Evolutionary conservation across 2,113 vertebrate genomes (phyloP).

Genomic region (Pan paniscus): DNA sequence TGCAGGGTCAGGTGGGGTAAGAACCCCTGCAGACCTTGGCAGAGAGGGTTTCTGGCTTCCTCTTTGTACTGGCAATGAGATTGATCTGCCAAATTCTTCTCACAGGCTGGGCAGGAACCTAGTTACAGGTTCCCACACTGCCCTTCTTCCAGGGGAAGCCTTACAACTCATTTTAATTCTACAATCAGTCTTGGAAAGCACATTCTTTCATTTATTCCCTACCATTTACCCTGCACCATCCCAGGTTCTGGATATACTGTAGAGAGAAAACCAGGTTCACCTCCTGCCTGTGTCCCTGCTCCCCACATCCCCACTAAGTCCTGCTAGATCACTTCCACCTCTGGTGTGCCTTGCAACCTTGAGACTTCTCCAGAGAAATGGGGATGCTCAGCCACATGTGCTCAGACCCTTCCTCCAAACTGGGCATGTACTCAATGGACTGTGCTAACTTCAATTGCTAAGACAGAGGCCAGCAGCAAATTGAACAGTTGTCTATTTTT

Average conservation of each 20-base stretch:
- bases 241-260: neutral
- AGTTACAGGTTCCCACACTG: neutral
- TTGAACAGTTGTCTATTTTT: constrained; percentile 1
- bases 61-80: neutral
- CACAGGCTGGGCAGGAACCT: neutral
- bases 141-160: neutral
- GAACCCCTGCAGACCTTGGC: neutral
- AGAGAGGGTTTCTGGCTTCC: neutral
- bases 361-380: neutral
- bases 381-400: fast-evolving
- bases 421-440: neutral
- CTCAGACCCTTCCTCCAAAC: neutral
- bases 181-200: neutral
- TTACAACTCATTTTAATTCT: neutral
- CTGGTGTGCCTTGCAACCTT: neutral
- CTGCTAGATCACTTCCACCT: neutral
- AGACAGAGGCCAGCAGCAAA: neutral
- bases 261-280: neutral
- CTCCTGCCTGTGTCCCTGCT: fast-evolving
- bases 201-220: neutral
- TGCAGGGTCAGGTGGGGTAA: neutral
- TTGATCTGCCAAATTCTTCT: neutral
- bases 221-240: neutral
- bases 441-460: neutral
- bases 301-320: too few relatives aligned